Conservation (phyloP, 2,888 invertebrate species). For the Schizaphis graminum region DNA sequence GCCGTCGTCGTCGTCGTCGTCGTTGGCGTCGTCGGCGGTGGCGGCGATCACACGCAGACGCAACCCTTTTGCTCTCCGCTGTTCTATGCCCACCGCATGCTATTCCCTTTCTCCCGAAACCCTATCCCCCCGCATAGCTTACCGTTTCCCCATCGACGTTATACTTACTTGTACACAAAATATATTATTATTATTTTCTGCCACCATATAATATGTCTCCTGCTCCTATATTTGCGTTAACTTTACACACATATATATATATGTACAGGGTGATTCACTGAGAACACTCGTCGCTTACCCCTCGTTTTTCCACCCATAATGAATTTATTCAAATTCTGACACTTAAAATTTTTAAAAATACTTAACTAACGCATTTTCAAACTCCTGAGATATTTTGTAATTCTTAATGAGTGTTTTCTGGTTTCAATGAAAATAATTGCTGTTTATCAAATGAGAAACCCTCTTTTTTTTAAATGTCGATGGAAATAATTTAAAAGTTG, state of each 20-base stretch:
- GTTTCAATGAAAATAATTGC: background rate
- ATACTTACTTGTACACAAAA: background rate
- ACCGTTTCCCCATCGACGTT: background rate
- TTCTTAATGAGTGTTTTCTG: background rate
- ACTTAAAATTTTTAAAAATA: background rate
- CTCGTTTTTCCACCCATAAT: background rate
- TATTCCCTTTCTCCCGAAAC: background rate
- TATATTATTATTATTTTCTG: slow-evolving; percentile 6
- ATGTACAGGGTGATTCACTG: background rate
- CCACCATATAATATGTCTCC: background rate
- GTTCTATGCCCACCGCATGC: background rate
- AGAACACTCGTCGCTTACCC: background rate
- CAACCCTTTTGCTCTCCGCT: slow-evolving; percentile 50
- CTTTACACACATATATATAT: background rate
- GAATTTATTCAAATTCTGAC: background rate
- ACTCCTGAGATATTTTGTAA: background rate
- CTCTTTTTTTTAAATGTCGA: background rate
- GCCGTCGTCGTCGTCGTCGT: background rate
- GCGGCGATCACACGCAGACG: slow-evolving; percentile 56
- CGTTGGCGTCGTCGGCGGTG: background rate
- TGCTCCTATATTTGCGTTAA: background rate
- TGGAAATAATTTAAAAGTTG: background rate
- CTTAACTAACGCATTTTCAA: background rate
- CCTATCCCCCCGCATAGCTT: background rate
- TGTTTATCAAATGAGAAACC: background rate